Percentiles rank a stretch among this genome's conserved stretches.
These are phyloP conservation scores for Parnassius orleans DNA, from an alignment of 2,888 invertebrate genomes.

Conservation along the genomic window DNA sequence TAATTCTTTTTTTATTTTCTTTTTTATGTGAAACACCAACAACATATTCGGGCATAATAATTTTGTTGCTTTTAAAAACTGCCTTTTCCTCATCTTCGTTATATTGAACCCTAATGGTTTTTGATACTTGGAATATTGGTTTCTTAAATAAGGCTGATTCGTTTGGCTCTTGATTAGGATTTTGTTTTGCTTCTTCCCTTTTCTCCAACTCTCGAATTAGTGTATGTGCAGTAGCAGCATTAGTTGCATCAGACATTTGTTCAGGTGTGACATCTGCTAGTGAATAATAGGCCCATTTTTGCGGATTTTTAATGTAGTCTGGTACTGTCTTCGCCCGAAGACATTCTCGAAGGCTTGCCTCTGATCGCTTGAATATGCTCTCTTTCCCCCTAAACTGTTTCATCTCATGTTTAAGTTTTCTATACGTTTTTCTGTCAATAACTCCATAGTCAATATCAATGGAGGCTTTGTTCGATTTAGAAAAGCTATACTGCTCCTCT, in stretches of 20 bases:
- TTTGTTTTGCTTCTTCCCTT: conserved; percentile 48
- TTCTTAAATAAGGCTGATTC: conserved; percentile 61
- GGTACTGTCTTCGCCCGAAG: conserved; percentile 67
- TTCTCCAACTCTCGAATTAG: conserved; percentile 86
- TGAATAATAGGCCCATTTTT: conserved; percentile 91
- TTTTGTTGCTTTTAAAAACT: conserved; percentile 84
- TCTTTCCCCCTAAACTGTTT: conserved; percentile 85
- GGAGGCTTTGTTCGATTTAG: conserved; percentile 53
- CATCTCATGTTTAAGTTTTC: conserved; percentile 73
- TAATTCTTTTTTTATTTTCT: conserved; percentile 57
- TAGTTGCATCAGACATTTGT: conserved; percentile 89
- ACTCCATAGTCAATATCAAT: conserved; percentile 53
- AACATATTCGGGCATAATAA: conserved; percentile 91
- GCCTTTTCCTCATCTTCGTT: conserved; percentile 51
- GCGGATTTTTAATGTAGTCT: conserved; percentile 85
- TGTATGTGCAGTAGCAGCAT: conserved; percentile 88
- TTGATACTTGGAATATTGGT: conserved; percentile 63
- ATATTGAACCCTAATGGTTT: conserved; percentile 48
- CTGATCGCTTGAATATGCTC: conserved; percentile 89
- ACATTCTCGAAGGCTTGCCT: conserved; percentile 82
- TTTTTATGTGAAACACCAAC: conserved; percentile 84
- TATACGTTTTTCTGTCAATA: conserved; percentile 58
- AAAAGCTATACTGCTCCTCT: conserved; percentile 76
- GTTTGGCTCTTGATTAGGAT: conserved; percentile 50
- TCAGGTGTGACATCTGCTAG: conserved; percentile 87